A percentile compares a stretch with the other conserved stretches of the same genome.
Conservation (phyloP, 2,797 vertebrate species). For the Saxicola maurus region DNA sequence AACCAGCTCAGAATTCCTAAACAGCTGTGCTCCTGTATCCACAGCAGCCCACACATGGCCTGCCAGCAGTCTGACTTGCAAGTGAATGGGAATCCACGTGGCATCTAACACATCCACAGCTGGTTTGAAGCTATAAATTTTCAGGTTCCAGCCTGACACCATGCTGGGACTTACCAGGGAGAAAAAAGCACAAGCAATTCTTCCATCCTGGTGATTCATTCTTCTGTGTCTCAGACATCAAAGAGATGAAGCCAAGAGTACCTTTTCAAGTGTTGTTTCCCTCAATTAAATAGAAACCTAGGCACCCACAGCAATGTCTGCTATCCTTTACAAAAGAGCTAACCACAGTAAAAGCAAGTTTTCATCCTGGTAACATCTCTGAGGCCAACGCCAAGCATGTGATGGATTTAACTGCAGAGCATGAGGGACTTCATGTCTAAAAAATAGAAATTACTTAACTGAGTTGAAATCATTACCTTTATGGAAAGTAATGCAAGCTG, state of each 20-base stretch:
- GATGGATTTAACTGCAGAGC: not conserved
- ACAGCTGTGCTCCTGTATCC: not conserved
- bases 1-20: not conserved
- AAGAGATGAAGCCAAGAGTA: not conserved
- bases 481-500: not conserved
- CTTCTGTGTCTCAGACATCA: not conserved
- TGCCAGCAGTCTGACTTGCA: not conserved
- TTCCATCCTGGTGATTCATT: constrained; percentile 29
- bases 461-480: not conserved
- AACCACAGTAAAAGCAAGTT: not conserved
- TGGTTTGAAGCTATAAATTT: not conserved
- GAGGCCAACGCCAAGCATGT: not conserved
- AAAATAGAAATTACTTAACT: not conserved
- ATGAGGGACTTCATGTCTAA: not conserved
- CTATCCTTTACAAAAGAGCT: not conserved
- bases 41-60: not conserved
- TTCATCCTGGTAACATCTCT: not conserved
- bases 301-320: not conserved
- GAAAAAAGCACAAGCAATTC: not conserved
- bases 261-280: constrained; percentile 8
- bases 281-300: constrained; percentile 20
- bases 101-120: not conserved
- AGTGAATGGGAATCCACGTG: not conserved
- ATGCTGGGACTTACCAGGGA: not conserved
- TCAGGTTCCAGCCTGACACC: not conserved